Evolutionary conservation across 2,888 invertebrate genomes (phyloP).

Genomic region (Eupsilia transversa): DNA sequence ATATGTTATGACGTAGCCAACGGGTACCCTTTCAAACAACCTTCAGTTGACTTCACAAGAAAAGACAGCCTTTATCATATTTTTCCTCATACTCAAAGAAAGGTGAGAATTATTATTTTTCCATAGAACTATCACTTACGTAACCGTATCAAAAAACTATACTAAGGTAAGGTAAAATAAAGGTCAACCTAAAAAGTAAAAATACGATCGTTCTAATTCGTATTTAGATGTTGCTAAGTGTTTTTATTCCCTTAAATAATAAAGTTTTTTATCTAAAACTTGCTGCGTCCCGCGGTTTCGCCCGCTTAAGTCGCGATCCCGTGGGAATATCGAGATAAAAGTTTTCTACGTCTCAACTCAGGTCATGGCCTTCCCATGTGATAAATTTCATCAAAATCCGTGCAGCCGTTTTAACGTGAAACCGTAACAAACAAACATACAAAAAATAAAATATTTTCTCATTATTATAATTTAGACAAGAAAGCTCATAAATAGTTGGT

Average conservation of each 20-base stretch:
- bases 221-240: conserved; percentile 3
- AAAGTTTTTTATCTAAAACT: not conserved
- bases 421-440: too few relatives aligned
- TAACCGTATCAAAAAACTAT: not conserved
- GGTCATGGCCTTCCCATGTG: too few relatives aligned
- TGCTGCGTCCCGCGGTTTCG: too few relatives aligned
- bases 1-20: conserved; percentile 6
- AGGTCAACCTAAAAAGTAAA: not conserved
- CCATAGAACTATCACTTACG: not conserved
- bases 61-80: conserved; percentile 27
- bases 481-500: not conserved
- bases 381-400: too few relatives aligned
- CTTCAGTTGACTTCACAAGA: conserved; percentile 44
- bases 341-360: too few relatives aligned
- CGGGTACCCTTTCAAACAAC: conserved; percentile 1
- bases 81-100: conserved; percentile 35
- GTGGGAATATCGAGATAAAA: too few relatives aligned
- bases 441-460: too few relatives aligned
- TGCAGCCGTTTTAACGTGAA: too few relatives aligned
- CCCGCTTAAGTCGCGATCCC: too few relatives aligned
- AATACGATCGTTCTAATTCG: not conserved
- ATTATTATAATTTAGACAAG: too few relatives aligned
- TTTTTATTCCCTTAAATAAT: not conserved
- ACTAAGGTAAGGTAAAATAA: not conserved
- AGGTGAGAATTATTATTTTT: conserved; percentile 32